Evolutionary conservation across 2,888 invertebrate genomes (phyloP), one percentile per base, ranked within the genome.

Genomic region (Sylvicola fuscatus): DNA sequence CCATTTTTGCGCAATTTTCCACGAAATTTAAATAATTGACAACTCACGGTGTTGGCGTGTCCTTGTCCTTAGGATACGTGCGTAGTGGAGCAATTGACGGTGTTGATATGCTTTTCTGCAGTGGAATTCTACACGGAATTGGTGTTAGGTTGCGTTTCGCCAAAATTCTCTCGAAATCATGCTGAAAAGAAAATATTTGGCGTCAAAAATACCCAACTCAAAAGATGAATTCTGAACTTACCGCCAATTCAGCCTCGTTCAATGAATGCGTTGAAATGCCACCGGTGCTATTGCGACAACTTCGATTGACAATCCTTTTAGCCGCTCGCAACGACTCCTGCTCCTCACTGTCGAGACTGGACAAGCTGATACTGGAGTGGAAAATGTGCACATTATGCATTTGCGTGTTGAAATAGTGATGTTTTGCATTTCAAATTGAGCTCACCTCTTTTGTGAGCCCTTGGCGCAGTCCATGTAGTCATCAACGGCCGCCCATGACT

Each of bases 41-140:
- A 21, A 21, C 21, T 21, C 21, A 21, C 21, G 21, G 21, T 21
- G 21, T 21, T 21, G 21, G 21, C 8, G 21, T 21, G 21, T 21
- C 21, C 21, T 21, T 21, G 21, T 21, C 21, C 8, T 21, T 21
- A 4, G 21, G 21, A 21, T 21, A 21, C 21, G 21, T 70, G 41
- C 68, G 60, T 21, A 69, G 66, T 26, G 80, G 79, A 34, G 84
- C 78, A 41, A 87, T 87, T 44, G 84, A 84, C 34, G 86, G 86
- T 35, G 87, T 87, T 13, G 87, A 87, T 38, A 87, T 78, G 35
- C 84, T 84, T 62, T 87, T 87, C 60, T 87, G 87, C 35, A 87
- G 64, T 38, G 84, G 82, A 47, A 84, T 64, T 14, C 83, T 67
- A 41, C 46, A 46, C n/a, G 58, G 54, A 36, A 72, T 68, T 44